Conservation (phyloP, 2,113 vertebrate species). For the Gracilinanus agilis region DNA sequence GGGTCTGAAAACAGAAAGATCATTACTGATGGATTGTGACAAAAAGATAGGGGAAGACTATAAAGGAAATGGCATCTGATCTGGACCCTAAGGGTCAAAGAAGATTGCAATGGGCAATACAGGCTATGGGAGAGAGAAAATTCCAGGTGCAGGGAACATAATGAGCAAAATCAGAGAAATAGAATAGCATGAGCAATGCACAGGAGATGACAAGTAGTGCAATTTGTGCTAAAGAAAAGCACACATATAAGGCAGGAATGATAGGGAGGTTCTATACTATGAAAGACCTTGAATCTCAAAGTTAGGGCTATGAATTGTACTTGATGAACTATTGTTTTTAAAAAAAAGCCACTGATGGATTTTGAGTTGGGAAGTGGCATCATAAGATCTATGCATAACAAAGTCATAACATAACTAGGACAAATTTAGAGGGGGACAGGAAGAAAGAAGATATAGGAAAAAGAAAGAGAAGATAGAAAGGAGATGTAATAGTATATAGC, state of each 20-base stretch:
- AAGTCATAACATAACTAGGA: neutral
- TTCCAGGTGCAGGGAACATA: neutral
- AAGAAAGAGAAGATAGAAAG: neutral
- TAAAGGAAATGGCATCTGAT: neutral
- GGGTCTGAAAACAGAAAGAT: neutral
- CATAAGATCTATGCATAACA: neutral
- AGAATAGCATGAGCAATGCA: neutral
- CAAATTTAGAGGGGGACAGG: neutral
- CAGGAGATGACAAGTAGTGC: neutral
- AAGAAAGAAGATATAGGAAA: neutral
- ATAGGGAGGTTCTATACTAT: neutral
- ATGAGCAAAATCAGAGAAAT: neutral
- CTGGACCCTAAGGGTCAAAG: neutral
- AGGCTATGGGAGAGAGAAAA: neutral
- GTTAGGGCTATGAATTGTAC: neutral
- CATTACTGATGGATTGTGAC: neutral
- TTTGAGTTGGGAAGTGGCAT: neutral
- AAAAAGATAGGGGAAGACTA: neutral
- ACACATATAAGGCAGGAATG: neutral
- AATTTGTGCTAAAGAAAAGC: neutral
- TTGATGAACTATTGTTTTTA: no score
- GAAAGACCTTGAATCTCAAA: neutral
- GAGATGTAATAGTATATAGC: neutral
- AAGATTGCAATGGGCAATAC: neutral
- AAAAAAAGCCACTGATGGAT: neutral